These are phyloP conservation scores for Drosophila lacertosa DNA, from an alignment of 1,140 invertebrate genomes.

Conservation along the genomic window DNA sequence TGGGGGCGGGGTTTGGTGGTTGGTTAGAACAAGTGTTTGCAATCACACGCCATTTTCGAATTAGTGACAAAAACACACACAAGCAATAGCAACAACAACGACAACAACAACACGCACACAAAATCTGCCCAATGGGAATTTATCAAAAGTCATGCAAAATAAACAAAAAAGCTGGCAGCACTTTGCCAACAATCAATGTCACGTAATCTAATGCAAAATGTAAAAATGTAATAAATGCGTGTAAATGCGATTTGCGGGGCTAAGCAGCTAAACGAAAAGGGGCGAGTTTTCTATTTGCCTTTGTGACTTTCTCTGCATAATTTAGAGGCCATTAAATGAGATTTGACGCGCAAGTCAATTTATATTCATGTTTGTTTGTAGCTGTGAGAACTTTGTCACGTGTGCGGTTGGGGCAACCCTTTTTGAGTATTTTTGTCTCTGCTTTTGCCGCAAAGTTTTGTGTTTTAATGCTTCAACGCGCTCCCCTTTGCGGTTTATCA, in stretches of 20 bases:
- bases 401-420: constrained; percentile 41
- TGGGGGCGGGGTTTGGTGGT: constrained; percentile 6
- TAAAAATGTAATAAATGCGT: constrained; percentile 75
- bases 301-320: constrained; percentile 66
- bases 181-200: constrained; percentile 58
- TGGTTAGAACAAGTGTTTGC: constrained; percentile 63
- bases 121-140: constrained; percentile 12
- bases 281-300: constrained; percentile 58
- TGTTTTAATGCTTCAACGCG: constrained; percentile 36
- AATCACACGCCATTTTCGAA: constrained; percentile 77
- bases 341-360: constrained; percentile 59
- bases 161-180: constrained; percentile 43
- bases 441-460: constrained; percentile 11
- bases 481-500: constrained; percentile 39
- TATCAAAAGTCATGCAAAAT: constrained; percentile 41
- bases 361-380: constrained; percentile 55
- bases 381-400: constrained; percentile 64
- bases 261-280: constrained; percentile 9
- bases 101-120: not conserved
- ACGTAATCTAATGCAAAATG: constrained; percentile 74
- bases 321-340: constrained; percentile 53
- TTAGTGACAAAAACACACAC: constrained; percentile 45
- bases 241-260: constrained; percentile 51
- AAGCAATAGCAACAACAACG: too few relatives aligned
- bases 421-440: constrained; percentile 10